A percentile compares a stretch with the other conserved stretches of the same genome.
These are phyloP conservation scores for Podocnemis expansa DNA, from an alignment of 2,113 vertebrate genomes.

Conservation along the genomic window DNA sequence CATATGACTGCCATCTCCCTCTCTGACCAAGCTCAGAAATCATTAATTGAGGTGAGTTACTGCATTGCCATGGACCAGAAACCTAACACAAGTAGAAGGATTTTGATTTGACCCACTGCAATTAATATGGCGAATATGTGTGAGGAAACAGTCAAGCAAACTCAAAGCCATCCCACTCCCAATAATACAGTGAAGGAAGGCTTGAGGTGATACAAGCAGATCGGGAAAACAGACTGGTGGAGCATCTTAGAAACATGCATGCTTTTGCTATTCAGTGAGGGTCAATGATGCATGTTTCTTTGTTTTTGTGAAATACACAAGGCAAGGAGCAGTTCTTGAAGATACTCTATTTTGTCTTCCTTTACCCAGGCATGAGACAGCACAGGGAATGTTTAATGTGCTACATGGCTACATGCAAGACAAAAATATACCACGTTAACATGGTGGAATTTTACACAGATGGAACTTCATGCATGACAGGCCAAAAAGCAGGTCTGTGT, in stretches of 20 bases:
- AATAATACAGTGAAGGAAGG: background rate
- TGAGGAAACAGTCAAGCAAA: background rate
- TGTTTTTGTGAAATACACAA: background rate
- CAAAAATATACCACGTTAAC: background rate
- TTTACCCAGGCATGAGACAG: background rate
- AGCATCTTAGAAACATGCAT: background rate
- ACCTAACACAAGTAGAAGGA: too few species aligned
- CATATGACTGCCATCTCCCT: too few species aligned
- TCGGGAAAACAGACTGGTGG: background rate
- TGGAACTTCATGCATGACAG: background rate
- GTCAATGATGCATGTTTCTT: too few species aligned
- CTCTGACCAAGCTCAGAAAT: too few species aligned
- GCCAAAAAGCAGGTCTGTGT: background rate
- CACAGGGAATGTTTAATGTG: background rate
- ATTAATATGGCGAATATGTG: too few species aligned
- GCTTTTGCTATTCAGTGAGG: too few species aligned
- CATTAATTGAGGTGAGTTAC: too few species aligned
- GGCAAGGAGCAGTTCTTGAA: background rate
- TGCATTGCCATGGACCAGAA: too few species aligned
- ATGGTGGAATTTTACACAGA: background rate
- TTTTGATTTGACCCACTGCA: too few species aligned
- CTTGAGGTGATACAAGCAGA: background rate
- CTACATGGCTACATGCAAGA: background rate
- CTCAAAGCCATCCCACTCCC: background rate
- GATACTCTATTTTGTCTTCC: background rate